A percentile compares a stretch with the other conserved stretches of the same genome.
These are phyloP conservation scores for Cherax destructor DNA, from an alignment of 1,140 invertebrate species.

Conservation along the genomic window DNA sequence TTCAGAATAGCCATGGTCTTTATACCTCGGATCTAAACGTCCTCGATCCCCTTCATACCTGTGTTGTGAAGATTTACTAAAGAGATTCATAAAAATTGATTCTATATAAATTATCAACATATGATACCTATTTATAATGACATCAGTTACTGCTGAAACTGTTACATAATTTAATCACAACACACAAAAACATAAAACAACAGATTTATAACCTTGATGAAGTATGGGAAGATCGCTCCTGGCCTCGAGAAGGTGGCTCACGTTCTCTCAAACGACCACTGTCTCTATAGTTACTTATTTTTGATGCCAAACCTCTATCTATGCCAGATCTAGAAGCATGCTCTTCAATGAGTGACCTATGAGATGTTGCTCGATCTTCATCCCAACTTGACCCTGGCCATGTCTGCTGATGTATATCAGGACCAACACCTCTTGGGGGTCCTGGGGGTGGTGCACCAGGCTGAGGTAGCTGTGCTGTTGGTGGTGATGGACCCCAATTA, in stretches of 20 bases:
- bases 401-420: constrained; percentile 5
- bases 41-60: constrained; percentile 19
- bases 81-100: no score
- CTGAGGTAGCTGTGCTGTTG: not conserved
- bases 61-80: not conserved
- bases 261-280: not conserved
- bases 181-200: no score
- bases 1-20: not conserved
- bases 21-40: constrained; percentile 10
- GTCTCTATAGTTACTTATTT: constrained; percentile 2
- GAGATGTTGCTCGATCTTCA: not conserved
- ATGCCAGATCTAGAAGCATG: not conserved
- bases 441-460: not conserved
- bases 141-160: no score
- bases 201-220: not conserved
- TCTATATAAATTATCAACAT: no score
- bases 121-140: no score
- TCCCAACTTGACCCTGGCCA: constrained; percentile 7
- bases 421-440: not conserved
- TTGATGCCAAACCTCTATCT: not conserved
- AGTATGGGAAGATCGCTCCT: not conserved
- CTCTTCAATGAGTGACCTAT: not conserved
- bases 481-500: constrained; percentile 4
- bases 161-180: no score
- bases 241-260: not conserved